Evolutionary conservation across 2,888 invertebrate species (phyloP).

Genomic region (Phaonia tiefii): DNA sequence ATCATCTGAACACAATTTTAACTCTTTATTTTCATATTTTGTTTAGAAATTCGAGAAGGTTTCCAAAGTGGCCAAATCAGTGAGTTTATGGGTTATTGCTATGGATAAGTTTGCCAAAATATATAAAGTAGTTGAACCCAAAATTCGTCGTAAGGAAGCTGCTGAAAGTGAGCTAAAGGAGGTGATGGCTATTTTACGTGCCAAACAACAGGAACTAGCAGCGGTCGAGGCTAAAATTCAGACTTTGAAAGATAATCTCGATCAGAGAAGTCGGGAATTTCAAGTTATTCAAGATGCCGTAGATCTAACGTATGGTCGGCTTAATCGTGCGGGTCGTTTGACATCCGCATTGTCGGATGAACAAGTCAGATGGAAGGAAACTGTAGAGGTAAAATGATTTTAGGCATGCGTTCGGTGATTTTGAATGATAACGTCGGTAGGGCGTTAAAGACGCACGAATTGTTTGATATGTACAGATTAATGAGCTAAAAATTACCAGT

Average conservation of each 20-base stretch:
- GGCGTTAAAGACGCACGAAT: too few species aligned
- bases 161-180: slow-evolving; percentile 89
- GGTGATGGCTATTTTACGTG: slow-evolving; percentile 88
- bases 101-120: slow-evolving; percentile 94
- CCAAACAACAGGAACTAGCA: slow-evolving; percentile 91
- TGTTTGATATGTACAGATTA: too few species aligned
- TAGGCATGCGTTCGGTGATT: too few species aligned
- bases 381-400: slow-evolving; percentile 81
- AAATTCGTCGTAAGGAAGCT: slow-evolving; percentile 88
- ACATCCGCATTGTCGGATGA: slow-evolving; percentile 94
- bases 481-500: too few species aligned
- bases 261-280: slow-evolving; percentile 88
- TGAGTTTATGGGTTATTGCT: slow-evolving; percentile 96
- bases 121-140: slow-evolving; percentile 93
- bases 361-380: slow-evolving; percentile 90
- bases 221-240: slow-evolving; percentile 88
- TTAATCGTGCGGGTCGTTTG: slow-evolving; percentile 90
- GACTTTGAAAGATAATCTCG: slow-evolving; percentile 82
- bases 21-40: background rate
- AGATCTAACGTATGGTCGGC: slow-evolving; percentile 87
- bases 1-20: too few species aligned
- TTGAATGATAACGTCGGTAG: too few species aligned
- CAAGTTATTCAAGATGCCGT: slow-evolving; percentile 88
- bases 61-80: slow-evolving; percentile 92
- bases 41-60: slow-evolving; percentile 91